These are phyloP conservation scores for Calameuta filiformis DNA, from an alignment of 2,888 invertebrate species.

Conservation along the genomic window DNA sequence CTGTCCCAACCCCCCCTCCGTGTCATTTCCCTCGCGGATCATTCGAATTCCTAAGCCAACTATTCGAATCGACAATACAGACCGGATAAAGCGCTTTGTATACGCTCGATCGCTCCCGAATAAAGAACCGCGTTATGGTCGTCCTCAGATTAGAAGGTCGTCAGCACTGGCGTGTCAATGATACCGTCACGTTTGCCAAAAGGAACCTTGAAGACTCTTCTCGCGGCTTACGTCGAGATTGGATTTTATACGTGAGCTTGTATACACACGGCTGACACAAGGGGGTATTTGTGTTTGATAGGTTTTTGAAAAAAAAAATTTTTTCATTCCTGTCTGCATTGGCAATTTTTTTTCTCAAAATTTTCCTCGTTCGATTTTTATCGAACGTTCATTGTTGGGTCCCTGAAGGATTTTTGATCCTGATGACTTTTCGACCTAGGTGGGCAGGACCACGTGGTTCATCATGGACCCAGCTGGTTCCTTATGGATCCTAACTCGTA, in stretches of 20 bases:
- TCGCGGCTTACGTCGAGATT: not conserved
- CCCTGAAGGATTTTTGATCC: not conserved
- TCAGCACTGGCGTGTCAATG: not conserved
- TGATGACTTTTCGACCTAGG: not conserved
- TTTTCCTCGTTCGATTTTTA: not conserved
- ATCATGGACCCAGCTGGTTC: too few relatives aligned
- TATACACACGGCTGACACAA: not conserved
- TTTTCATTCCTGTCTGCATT: not conserved
- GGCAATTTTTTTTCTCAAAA: not conserved
- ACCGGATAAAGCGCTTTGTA: not conserved
- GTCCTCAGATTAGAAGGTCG: not conserved
- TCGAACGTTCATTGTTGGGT: not conserved
- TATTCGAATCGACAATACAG: not conserved
- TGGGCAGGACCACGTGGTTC: too few relatives aligned
- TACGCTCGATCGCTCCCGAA: constrained; percentile 16
- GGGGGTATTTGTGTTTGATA: too few relatives aligned
- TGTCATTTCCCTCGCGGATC: not conserved
- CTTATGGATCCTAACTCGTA: too few relatives aligned
- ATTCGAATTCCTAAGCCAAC: not conserved
- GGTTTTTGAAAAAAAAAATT: not conserved
- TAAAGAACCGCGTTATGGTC: constrained; percentile 7
- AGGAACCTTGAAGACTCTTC: not conserved
- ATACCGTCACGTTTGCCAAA: not conserved
- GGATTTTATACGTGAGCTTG: not conserved
- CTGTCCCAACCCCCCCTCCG: not conserved